phyloP scores from a whole-genome alignment of 1,140 invertebrate genomes.

The Drosophila guanche region DNA sequence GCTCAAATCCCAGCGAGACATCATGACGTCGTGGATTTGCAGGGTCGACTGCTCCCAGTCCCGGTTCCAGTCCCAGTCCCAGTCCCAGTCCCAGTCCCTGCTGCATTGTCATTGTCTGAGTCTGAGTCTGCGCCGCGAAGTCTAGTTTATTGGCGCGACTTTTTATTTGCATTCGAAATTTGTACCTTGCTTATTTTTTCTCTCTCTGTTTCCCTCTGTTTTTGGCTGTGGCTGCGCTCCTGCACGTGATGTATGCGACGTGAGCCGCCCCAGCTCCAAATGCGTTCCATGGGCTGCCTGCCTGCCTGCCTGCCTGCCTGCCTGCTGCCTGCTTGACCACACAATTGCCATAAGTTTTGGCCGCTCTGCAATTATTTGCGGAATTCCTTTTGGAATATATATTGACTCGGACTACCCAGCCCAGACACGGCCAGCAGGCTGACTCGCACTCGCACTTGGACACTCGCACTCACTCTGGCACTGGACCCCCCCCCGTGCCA shows the following conservation, averaged over 20 bases:
- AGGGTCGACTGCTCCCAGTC: conserved; percentile 13
- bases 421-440: conserved; percentile 25
- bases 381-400: conserved; percentile 83
- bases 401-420: conserved; percentile 68
- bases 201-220: conserved; percentile 23
- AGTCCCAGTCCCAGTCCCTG: conserved; percentile 15
- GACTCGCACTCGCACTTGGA: conserved; percentile 17
- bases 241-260: conserved; percentile 75
- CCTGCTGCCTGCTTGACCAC: conserved; percentile 42
- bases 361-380: conserved; percentile 77
- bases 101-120: conserved; percentile 48
- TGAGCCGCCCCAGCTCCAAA: conserved; percentile 20
- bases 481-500: conserved; percentile 14
- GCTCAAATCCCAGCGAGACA: conserved; percentile 81
- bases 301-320: conserved; percentile 4
- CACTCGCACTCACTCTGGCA: conserved; percentile 1
- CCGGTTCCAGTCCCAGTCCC: background rate
- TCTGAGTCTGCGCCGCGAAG: conserved; percentile 49
- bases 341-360: conserved; percentile 79
- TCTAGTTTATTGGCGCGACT: conserved; percentile 83
- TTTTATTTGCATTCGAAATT: conserved; percentile 82
- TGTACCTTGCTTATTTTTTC: conserved; percentile 24
- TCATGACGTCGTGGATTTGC: conserved; percentile 78
- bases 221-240: conserved; percentile 33
- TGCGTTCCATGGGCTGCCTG: background rate